phyloP scores from a whole-genome alignment of 1,140 invertebrate genomes.

The Conus betulinus region DNA sequence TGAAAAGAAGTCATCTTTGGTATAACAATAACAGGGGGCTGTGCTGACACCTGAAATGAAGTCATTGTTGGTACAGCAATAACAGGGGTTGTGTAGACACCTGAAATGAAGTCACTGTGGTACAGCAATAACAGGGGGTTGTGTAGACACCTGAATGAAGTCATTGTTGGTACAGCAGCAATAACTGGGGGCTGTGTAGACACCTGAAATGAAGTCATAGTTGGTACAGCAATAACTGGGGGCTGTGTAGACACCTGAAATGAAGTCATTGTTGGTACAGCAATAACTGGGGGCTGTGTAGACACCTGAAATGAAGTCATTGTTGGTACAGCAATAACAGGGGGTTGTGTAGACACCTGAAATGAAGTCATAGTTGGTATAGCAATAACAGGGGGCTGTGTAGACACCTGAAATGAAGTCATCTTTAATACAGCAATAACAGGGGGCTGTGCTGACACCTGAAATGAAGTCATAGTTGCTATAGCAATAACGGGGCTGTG shows the following conservation, averaged over 20 bases:
- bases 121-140: too few relatives aligned
- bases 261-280: slow-evolving; percentile 87
- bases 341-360: background rate
- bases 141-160: slow-evolving; percentile 78
- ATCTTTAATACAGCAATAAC: slow-evolving; percentile 87
- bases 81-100: slow-evolving; percentile 74
- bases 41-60: slow-evolving; percentile 80
- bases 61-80: too few relatives aligned
- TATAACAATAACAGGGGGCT: slow-evolving; percentile 85
- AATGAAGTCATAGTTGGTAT: background rate
- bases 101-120: slow-evolving; percentile 69
- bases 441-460: slow-evolving; percentile 82
- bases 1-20: slow-evolving; percentile 79
- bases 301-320: slow-evolving; percentile 76
- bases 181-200: slow-evolving; percentile 69
- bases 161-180: background rate
- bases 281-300: slow-evolving; percentile 85
- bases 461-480: slow-evolving; percentile 38
- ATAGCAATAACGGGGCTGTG: too few relatives aligned
- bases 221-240: slow-evolving; percentile 61
- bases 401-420: slow-evolving; percentile 82
- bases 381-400: slow-evolving; percentile 76
- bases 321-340: background rate
- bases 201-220: slow-evolving; percentile 67
- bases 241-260: slow-evolving; percentile 83